Percentiles rank a stretch among this genome's conserved stretches.
Conservation (phyloP, 2,888 invertebrate species). For the Busseola fusca region DNA sequence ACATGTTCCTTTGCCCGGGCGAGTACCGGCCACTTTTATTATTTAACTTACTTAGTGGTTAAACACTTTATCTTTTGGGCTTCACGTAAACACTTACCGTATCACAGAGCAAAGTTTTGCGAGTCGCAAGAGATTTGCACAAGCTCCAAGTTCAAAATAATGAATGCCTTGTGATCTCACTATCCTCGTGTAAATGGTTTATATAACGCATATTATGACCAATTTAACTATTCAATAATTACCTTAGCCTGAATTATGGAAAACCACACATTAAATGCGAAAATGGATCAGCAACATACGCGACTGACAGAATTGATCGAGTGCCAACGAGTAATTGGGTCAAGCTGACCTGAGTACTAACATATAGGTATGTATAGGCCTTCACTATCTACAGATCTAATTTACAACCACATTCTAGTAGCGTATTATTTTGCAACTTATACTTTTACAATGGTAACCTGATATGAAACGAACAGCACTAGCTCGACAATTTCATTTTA, state of each 20-base stretch:
- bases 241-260: conserved; percentile 53
- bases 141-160: conserved; percentile 19
- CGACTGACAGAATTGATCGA: conserved; percentile 75
- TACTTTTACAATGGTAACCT: conserved; percentile 28
- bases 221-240: conserved; percentile 44
- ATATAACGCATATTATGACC: conserved; percentile 26
- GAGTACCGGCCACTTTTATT: conserved; percentile 20
- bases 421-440: conserved; percentile 35
- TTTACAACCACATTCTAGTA: conserved; percentile 51
- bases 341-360: conserved; percentile 66
- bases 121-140: conserved; percentile 14
- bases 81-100: conserved; percentile 34
- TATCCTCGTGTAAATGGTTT: conserved; percentile 24
- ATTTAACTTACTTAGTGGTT: conserved; percentile 37
- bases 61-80: conserved; percentile 26
- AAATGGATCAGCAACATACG: conserved; percentile 73
- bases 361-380: conserved; percentile 40
- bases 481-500: conserved; percentile 31
- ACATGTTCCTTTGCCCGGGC: conserved; percentile 9
- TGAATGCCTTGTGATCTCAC: conserved; percentile 1
- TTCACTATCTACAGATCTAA: conserved; percentile 60
- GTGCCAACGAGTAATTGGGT: conserved; percentile 74
- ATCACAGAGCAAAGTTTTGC: conserved; percentile 25
- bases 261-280: conserved; percentile 72
- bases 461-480: conserved; percentile 19